Evolutionary conservation across 2,888 invertebrate species (phyloP).

Genomic region (Philaethria dido): DNA sequence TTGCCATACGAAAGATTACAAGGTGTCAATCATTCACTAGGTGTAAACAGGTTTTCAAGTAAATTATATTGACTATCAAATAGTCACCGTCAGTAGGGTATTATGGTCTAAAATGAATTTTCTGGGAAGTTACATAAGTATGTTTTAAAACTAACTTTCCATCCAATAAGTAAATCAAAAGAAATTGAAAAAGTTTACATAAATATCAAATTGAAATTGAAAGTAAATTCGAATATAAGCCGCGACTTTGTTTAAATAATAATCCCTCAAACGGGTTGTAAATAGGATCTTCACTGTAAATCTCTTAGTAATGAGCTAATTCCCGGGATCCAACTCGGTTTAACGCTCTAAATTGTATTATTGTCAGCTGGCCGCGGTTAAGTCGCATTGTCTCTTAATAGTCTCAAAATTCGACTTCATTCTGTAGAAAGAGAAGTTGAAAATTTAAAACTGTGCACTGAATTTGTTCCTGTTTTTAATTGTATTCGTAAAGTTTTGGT

Average conservation of each 20-base stretch:
- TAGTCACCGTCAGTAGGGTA: too few species aligned
- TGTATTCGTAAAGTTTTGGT: not conserved
- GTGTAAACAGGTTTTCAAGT: too few species aligned
- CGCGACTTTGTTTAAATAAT: constrained; percentile 16
- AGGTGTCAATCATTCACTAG: too few species aligned
- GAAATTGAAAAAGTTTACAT: not conserved
- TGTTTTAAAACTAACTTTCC: too few species aligned
- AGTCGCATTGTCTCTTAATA: constrained; percentile 35
- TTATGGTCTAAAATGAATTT: too few species aligned
- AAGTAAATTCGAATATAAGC: not conserved
- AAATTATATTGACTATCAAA: too few species aligned
- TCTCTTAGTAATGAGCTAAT: constrained; percentile 38
- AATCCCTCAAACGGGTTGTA: constrained; percentile 29
- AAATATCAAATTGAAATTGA: not conserved
- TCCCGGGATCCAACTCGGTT: constrained; percentile 35
- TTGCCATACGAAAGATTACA: too few species aligned
- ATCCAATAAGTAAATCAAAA: too few species aligned
- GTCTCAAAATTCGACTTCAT: constrained; percentile 29
- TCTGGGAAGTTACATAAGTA: too few species aligned
- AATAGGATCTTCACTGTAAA: constrained; percentile 34
- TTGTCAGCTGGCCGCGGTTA: constrained; percentile 37
- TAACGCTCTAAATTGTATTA: constrained; percentile 38
- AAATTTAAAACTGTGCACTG: constrained; percentile 11
- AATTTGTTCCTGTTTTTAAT: not conserved
- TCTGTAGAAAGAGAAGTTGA: constrained; percentile 13